These are phyloP conservation scores for Disparrhopalites patrizii DNA, from an alignment of 2,888 invertebrate genomes.

Conservation along the genomic window DNA sequence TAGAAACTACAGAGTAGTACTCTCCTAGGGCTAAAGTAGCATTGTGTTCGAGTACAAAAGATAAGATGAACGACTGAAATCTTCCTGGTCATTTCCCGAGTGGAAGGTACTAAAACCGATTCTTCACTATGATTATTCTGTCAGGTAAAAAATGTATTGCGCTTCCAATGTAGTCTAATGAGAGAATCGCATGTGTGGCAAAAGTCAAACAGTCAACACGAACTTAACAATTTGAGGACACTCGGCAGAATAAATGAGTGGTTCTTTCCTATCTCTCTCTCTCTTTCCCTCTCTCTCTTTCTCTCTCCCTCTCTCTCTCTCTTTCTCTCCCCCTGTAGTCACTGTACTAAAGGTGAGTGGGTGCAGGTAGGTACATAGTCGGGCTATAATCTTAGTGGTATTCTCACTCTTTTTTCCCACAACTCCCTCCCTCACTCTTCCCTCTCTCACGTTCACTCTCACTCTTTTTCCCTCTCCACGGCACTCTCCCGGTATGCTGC, in stretches of 20 bases:
- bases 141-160: conserved; percentile 30
- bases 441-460: background rate
- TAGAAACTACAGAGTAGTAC: no score
- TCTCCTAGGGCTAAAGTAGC: background rate
- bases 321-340: background rate
- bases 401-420: conserved; percentile 9
- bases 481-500: no score
- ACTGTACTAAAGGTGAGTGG: no score
- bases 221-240: conserved; percentile 25
- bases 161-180: conserved; percentile 30
- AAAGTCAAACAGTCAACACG: conserved; percentile 28
- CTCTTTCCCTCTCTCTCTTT: background rate
- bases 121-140: conserved; percentile 30
- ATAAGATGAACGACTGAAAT: conserved; percentile 29
- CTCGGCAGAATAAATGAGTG: conserved; percentile 22
- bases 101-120: conserved; percentile 26
- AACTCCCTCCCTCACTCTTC: background rate
- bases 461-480: background rate
- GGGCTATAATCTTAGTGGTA: no score
- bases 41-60: conserved; percentile 23
- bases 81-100: conserved; percentile 26
- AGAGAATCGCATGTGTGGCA: conserved; percentile 26
- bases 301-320: background rate
- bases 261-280: conserved; percentile 5
- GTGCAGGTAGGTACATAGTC: no score